phyloP scores from a whole-genome alignment of 2,113 vertebrate genomes.

The Tricholaema leucomelas region DNA sequence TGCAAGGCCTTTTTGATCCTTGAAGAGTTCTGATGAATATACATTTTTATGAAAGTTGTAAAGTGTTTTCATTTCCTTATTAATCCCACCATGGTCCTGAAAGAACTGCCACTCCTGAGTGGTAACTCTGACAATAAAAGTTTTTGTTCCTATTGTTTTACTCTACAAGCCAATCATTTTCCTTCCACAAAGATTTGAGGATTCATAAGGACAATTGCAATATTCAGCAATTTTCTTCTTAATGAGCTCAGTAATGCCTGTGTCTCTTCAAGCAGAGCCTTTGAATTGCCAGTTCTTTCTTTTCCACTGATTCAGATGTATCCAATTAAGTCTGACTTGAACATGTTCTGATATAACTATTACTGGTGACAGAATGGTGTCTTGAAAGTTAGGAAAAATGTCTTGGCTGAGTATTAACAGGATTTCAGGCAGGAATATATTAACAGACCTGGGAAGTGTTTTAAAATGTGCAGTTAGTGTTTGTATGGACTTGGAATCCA shows the following conservation, averaged over 20 bases:
- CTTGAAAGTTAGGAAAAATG: slow-evolving; percentile 14
- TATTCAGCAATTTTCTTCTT: slow-evolving; percentile 73
- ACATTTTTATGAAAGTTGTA: slow-evolving; percentile 73
- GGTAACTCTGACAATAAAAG: slow-evolving; percentile 67
- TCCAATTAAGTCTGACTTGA: slow-evolving; percentile 67
- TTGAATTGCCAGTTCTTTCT: slow-evolving; percentile 68
- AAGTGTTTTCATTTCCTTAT: slow-evolving; percentile 74
- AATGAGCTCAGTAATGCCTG: slow-evolving; percentile 67
- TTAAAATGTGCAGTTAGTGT: neutral
- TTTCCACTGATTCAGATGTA: slow-evolving; percentile 63
- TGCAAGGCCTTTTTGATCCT: slow-evolving; percentile 79
- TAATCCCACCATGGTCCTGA: slow-evolving; percentile 67
- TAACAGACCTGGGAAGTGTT: neutral
- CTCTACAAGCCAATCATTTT: slow-evolving; percentile 56
- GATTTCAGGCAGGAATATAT: neutral
- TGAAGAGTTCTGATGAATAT: slow-evolving; percentile 76
- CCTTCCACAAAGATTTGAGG: slow-evolving; percentile 56
- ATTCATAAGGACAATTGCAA: slow-evolving; percentile 44
- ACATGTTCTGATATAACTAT: slow-evolving; percentile 28
- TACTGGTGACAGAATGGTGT: slow-evolving; percentile 22
- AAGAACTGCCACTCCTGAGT: slow-evolving; percentile 68
- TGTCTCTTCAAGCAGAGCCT: slow-evolving; percentile 47
- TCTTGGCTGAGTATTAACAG: slow-evolving; percentile 20
- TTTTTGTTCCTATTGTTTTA: slow-evolving; percentile 68
- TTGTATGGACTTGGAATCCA: neutral